Evolutionary conservation across 2,797 vertebrate genomes (phyloP).

Genomic region (Crocodylus rhombifer): DNA sequence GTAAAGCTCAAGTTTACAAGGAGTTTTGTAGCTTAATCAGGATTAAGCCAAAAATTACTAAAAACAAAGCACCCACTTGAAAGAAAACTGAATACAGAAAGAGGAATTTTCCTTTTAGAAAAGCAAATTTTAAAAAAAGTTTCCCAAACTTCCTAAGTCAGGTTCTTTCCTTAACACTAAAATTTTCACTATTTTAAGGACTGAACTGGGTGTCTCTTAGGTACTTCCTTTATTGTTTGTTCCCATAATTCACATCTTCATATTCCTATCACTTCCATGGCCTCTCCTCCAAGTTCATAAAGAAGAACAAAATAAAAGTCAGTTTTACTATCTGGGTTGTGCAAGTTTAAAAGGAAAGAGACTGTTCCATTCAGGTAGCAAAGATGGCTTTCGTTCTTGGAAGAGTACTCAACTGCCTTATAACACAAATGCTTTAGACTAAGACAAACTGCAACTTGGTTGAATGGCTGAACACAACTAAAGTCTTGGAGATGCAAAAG

Average conservation of each 20-base stretch:
- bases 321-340: neutral
- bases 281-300: neutral
- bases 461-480: neutral
- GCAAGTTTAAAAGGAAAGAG: constrained; percentile 7
- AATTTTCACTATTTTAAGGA: neutral
- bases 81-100: neutral
- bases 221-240: neutral
- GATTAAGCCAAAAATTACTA: neutral
- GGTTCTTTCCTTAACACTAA: neutral
- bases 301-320: neutral
- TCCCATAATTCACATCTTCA: neutral
- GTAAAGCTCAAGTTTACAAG: no score
- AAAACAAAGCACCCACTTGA: neutral
- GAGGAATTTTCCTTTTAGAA: neutral
- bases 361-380: neutral
- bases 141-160: neutral
- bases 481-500: neutral
- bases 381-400: neutral
- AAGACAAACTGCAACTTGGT: neutral
- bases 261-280: neutral
- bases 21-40: neutral
- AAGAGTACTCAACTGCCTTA: neutral
- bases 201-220: accelerated
- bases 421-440: neutral
- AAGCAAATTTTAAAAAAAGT: neutral